Percentiles rank a stretch among this genome's conserved stretches.
phyloP scores from a whole-genome alignment of 2,797 vertebrate species.

The Tragopan temminckii region DNA sequence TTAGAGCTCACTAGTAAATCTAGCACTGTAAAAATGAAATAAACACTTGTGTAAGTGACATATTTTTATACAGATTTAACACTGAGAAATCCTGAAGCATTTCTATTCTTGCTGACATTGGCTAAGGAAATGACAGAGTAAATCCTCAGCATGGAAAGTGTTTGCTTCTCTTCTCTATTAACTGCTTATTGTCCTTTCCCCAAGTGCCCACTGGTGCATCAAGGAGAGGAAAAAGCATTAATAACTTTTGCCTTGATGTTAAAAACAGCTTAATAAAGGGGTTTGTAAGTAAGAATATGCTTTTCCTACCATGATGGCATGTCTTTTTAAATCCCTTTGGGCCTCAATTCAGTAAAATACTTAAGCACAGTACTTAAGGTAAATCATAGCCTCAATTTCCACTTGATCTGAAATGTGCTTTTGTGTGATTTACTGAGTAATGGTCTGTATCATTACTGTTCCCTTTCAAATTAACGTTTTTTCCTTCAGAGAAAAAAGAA shows the following conservation, averaged over 20 bases:
- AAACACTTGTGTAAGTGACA: background rate
- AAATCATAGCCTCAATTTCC: background rate
- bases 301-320: background rate
- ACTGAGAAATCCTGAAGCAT: background rate
- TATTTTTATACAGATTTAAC: background rate
- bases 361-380: background rate
- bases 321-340: background rate
- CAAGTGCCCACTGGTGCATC: background rate
- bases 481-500: background rate
- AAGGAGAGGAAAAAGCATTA: background rate
- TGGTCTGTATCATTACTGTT: background rate
- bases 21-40: slow-evolving; percentile 22
- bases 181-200: background rate
- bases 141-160: background rate
- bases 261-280: background rate
- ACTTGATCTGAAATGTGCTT: background rate
- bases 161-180: background rate
- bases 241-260: background rate
- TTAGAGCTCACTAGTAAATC: background rate
- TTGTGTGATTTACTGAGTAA: background rate
- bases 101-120: background rate
- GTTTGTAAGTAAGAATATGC: background rate
- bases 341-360: background rate
- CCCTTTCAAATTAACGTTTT: background rate
- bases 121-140: background rate